A percentile compares a stretch with the other conserved stretches of the same genome.
phyloP scores from a whole-genome alignment of 2,888 invertebrate species.

The Trachelus iudaicus region DNA sequence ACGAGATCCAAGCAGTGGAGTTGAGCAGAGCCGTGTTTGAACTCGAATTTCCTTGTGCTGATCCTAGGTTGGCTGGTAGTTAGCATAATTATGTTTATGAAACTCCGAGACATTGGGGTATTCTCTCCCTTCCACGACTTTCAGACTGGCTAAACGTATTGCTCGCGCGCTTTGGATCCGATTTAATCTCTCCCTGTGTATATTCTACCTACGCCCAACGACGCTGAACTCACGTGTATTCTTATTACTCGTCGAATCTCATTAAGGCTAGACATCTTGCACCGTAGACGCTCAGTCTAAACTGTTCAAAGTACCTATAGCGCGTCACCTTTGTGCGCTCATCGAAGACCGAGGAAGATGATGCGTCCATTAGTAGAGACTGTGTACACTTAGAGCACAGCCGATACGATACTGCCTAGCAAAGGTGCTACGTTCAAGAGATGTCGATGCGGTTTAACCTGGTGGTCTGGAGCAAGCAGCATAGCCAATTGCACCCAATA shows the following conservation, averaged over 20 bases:
- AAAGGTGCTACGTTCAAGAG: not conserved
- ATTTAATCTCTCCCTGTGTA: slow-evolving; percentile 36
- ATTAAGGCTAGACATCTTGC: not conserved
- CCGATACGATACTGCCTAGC: not conserved
- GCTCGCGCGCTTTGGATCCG: slow-evolving; percentile 41
- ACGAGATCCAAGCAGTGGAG: slow-evolving; percentile 32
- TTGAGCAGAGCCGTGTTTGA: slow-evolving; percentile 36
- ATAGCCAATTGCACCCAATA: slow-evolving; percentile 32
- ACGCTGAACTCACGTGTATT: not conserved
- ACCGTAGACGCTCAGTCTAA: not conserved
- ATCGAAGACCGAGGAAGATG: not conserved
- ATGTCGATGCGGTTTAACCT: not conserved
- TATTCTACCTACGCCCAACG: not conserved
- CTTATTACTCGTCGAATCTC: not conserved
- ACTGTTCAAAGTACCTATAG: not conserved
- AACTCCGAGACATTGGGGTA: slow-evolving; percentile 43
- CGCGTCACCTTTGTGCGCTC: not conserved
- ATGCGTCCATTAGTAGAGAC: not conserved
- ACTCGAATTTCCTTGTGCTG: slow-evolving; percentile 43
- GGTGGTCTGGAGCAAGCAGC: not conserved
- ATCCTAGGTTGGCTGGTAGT: slow-evolving; percentile 56
- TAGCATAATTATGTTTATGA: slow-evolving; percentile 68
- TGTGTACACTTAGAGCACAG: not conserved
- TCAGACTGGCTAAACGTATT: slow-evolving; percentile 37
- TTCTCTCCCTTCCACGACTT: slow-evolving; percentile 1